Conservation (phyloP, 1,140 invertebrate genomes). For the Notospermus geniculatus region DNA sequence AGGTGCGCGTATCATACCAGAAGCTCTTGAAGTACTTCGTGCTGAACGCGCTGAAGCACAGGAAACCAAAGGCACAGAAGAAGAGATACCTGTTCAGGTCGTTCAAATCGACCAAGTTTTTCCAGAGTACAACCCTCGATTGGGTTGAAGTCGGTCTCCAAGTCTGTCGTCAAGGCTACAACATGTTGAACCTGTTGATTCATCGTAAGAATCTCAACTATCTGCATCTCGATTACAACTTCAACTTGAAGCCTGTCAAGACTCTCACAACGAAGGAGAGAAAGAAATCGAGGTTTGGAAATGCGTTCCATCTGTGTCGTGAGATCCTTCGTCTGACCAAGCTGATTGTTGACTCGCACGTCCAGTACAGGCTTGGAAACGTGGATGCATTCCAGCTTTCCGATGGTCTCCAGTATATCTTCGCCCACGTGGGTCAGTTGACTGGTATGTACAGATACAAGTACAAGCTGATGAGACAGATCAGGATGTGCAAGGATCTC, state of each 20-base stretch:
- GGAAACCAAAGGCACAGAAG: slow-evolving; percentile 97
- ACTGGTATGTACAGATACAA: slow-evolving; percentile 99
- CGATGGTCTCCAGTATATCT: slow-evolving; percentile 99
- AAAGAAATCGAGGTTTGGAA: slow-evolving; percentile 99
- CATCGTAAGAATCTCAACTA: slow-evolving; percentile 99
- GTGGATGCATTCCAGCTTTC: slow-evolving; percentile 98
- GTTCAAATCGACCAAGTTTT: slow-evolving; percentile 99
- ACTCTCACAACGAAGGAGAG: slow-evolving; percentile 98
- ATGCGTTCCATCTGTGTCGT: slow-evolving; percentile 98
- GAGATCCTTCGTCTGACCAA: slow-evolving; percentile 98
- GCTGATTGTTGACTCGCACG: slow-evolving; percentile 97
- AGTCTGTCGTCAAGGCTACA: slow-evolving; percentile 98
- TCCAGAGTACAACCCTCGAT: slow-evolving; percentile 98
- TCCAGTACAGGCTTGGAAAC: slow-evolving; percentile 98
- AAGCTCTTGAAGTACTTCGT: slow-evolving; percentile 98
- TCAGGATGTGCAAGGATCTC: slow-evolving; percentile 99
- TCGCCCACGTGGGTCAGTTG: slow-evolving; percentile 98
- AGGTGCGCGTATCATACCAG: slow-evolving; percentile 98
- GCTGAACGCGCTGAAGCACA: slow-evolving; percentile 94
- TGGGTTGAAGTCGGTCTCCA: slow-evolving; percentile 98
- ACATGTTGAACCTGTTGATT: slow-evolving; percentile 98
- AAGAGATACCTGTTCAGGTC: slow-evolving; percentile 97
- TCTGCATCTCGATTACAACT: slow-evolving; percentile 99
- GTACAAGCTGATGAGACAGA: slow-evolving; percentile 99
- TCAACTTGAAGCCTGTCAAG: slow-evolving; percentile 99